phyloP scores from a whole-genome alignment of 2,888 invertebrate genomes.

The Sphinx pinastri region DNA sequence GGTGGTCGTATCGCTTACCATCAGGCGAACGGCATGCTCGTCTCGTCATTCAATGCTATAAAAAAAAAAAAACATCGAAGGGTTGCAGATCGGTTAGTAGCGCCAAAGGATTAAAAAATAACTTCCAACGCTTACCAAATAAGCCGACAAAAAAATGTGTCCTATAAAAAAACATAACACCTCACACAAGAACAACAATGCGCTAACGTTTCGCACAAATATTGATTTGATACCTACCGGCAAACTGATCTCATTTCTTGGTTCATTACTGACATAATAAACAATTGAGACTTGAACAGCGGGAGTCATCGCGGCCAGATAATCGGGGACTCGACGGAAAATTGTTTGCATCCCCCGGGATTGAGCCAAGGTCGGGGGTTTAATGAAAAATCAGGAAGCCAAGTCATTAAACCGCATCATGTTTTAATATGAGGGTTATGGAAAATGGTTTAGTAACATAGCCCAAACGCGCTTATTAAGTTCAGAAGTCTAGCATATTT shows the following conservation, averaged over 20 bases:
- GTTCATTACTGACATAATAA: slow-evolving; percentile 23
- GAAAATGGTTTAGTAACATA: background rate
- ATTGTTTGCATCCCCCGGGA: slow-evolving; percentile 14
- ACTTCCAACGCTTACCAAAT: background rate
- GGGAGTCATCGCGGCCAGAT: slow-evolving; percentile 23
- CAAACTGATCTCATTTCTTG: slow-evolving; percentile 16
- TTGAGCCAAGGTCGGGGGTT: slow-evolving; percentile 12
- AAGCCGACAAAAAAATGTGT: background rate
- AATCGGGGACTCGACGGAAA: slow-evolving; percentile 25
- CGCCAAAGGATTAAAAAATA: too few species aligned
- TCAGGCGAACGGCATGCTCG: too few species aligned
- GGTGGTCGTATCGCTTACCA: too few species aligned
- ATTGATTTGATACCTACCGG: background rate
- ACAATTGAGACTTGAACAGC: slow-evolving; percentile 20
- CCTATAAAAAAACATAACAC: too few species aligned
- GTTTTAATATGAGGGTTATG: slow-evolving; percentile 16
- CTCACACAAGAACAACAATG: background rate
- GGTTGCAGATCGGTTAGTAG: too few species aligned
- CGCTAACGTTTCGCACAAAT: background rate
- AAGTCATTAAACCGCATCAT: slow-evolving; percentile 6
- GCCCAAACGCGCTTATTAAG: background rate
- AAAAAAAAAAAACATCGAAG: too few species aligned
- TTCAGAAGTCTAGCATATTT: background rate
- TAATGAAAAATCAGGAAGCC: slow-evolving; percentile 11
- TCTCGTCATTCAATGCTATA: too few species aligned